These are phyloP conservation scores for Calypte anna DNA, from an alignment of 2,113 vertebrate species.

Conservation along the genomic window DNA sequence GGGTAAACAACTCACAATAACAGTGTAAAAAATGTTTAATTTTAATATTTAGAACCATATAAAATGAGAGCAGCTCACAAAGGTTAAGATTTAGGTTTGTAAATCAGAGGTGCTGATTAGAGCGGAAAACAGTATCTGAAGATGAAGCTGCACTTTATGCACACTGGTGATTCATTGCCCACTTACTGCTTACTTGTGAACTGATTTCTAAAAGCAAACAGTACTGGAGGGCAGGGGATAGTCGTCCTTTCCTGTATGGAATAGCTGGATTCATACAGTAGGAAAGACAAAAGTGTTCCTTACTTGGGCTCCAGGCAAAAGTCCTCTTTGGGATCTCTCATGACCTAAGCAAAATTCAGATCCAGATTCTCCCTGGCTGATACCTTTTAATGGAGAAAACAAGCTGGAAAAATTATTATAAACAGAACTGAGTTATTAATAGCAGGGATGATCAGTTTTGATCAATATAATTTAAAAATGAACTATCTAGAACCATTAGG, in stretches of 20 bases:
- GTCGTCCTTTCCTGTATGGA: fast-evolving
- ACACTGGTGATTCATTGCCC: not conserved
- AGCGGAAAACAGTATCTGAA: not conserved
- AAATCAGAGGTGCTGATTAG: not conserved
- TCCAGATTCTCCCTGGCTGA: not conserved
- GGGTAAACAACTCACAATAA: not conserved
- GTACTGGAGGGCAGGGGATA: not conserved
- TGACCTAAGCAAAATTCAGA: not conserved
- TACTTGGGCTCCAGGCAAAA: not conserved
- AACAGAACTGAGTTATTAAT: not conserved
- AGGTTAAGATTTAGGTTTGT: not conserved
- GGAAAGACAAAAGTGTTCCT: not conserved
- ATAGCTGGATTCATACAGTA: not conserved
- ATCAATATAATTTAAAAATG: not conserved
- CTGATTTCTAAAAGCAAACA: not conserved
- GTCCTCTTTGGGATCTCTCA: not conserved
- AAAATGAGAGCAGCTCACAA: not conserved
- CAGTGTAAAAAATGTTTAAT: not conserved
- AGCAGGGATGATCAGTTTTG: not conserved
- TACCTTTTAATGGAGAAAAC: not conserved
- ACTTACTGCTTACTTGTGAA: not conserved
- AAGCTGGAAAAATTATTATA: not conserved
- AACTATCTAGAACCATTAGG: not conserved
- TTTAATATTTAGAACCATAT: not conserved
- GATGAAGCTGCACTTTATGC: not conserved